Evolutionary conservation across 2,797 vertebrate species (phyloP), one percentile per base, ranked within the genome.

Genomic region (Argya squamiceps): DNA sequence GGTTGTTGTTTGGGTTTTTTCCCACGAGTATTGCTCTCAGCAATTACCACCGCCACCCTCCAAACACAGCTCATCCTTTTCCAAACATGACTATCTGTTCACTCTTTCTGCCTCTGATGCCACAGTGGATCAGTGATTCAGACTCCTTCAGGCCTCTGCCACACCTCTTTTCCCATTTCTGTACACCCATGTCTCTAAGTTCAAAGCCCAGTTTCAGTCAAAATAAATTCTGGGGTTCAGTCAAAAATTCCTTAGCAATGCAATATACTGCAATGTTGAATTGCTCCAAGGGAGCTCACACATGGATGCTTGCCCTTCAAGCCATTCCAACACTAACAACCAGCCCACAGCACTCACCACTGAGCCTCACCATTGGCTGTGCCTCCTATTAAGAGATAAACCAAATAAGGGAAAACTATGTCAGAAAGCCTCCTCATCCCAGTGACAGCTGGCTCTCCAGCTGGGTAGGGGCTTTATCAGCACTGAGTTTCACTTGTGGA

Each of bases 51-150:
- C 63, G 52, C 39, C 39, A 73, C 30, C 22, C 59, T 75, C 29
- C 65, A 92, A 44, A 73, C 36, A 39, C 11, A 88, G 76, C 8
- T 47, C 95, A 81, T 86, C 76, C 83, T 96, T 91, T 95, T 73
- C 89, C 84, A 78, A 80, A 89, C 63, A 18, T 1, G 8, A 20
- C 39, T 84, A 87, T 62, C 29, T 63, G 56, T 50, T 84, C 46
- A 26, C 62, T 37, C 67, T 34, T 81, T 76, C 90, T 85, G 55
- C 34, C 68, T 50, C 65, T 2, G 5, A 19, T 20, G 21, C 23
- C 50, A 74, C 26, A 26, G 12, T 12, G n/a, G 24, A 67, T 41
- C 16, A 30, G 24, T 24, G 39, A 69, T 32, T 41, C 34, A 82
- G 73, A 69, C 41, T 69, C 69, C 78, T 96, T 85, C 32, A 44